Evolutionary conservation across 2,113 vertebrate genomes (phyloP).

Genomic region (Galbula dea): DNA sequence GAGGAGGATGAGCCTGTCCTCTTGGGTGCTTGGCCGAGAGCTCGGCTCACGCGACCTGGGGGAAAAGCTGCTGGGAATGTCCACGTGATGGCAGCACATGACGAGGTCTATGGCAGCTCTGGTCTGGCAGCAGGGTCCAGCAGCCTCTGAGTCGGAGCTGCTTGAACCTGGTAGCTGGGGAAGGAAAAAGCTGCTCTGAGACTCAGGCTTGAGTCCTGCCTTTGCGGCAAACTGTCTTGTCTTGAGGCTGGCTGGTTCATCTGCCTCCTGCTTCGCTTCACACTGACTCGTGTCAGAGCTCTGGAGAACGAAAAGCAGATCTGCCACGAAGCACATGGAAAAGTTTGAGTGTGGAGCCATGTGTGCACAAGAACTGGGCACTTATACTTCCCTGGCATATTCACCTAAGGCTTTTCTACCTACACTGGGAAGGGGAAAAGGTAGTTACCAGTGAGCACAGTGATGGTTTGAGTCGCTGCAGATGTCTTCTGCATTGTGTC

Average conservation of each 20-base stretch:
- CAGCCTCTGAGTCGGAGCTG: fast-evolving
- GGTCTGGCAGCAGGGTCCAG: neutral
- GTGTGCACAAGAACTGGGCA: no score
- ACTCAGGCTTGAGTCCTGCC: fast-evolving
- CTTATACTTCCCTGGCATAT: fast-evolving
- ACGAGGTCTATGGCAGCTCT: no score
- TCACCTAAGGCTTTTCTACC: neutral
- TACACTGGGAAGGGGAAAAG: no score
- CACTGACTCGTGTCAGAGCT: neutral
- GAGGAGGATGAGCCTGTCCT: neutral
- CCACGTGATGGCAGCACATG: neutral
- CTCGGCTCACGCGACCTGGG: neutral
- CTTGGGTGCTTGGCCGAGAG: neutral
- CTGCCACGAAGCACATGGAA: fast-evolving
- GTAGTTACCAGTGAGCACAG: neutral
- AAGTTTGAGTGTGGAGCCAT: fast-evolving
- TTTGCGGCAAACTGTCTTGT: neutral
- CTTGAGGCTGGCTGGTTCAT: neutral
- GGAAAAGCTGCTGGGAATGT: neutral
- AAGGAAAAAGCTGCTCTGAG: neutral
- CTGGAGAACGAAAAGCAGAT: no score
- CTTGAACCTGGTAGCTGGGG: fast-evolving
- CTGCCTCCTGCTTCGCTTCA: neutral
- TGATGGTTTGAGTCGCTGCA: neutral
- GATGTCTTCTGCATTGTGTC: neutral